A percentile compares a stretch with the other conserved stretches of the same genome.
These are phyloP conservation scores for Thera britannica DNA, from an alignment of 2,888 invertebrate species.

Conservation along the genomic window DNA sequence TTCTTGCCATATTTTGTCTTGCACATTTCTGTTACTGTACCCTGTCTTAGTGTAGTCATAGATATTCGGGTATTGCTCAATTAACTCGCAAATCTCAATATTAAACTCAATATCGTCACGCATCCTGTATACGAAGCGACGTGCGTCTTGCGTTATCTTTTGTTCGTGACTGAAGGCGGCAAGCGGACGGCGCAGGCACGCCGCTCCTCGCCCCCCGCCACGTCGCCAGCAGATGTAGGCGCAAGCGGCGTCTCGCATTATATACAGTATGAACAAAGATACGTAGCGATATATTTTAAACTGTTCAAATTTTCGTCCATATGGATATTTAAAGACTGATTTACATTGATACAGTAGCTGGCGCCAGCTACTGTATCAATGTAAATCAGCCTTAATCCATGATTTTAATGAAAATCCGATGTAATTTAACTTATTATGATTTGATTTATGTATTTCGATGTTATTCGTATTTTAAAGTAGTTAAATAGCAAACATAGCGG, in stretches of 20 bases:
- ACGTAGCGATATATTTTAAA: constrained; percentile 36
- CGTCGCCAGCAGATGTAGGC: constrained; percentile 35
- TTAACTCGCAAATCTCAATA: too few species aligned
- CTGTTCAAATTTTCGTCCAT: constrained; percentile 13
- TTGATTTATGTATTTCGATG: too few species aligned
- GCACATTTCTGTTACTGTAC: constrained; percentile 37
- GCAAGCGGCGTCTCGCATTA: constrained; percentile 34
- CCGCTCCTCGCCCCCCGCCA: constrained; percentile 16
- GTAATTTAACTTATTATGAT: background rate
- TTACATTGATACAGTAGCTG: too few species aligned
- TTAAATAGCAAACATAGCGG: too few species aligned
- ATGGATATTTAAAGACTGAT: too few species aligned
- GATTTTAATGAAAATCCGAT: too few species aligned
- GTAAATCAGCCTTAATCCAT: too few species aligned
- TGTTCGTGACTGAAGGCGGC: constrained; percentile 33
- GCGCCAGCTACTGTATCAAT: too few species aligned
- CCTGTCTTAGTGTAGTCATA: too few species aligned
- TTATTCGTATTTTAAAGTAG: too few species aligned
- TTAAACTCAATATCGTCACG: too few species aligned
- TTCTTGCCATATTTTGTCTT: constrained; percentile 38
- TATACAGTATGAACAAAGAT: constrained; percentile 35
- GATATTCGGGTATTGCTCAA: constrained; percentile 4
- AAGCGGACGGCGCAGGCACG: background rate
- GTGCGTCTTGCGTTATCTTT: constrained; percentile 33
- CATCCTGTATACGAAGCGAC: constrained; percentile 25